Conservation (phyloP, 37 sponge, comb jelly and placozoan genomes). For the Mnemiopsis leidyi region DNA sequence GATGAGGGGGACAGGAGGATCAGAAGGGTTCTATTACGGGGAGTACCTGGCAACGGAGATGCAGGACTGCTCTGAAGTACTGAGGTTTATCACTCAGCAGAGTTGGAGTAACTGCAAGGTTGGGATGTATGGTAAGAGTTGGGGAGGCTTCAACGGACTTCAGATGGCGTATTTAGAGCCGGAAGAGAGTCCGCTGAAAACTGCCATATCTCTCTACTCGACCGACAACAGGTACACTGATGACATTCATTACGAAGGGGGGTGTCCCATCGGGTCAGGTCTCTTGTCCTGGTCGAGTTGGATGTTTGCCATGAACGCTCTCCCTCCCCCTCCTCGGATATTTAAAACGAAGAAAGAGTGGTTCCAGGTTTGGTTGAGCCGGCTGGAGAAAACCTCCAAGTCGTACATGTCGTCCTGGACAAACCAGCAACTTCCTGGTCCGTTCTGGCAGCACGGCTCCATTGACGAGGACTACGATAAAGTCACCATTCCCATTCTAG, state of each 20-base stretch:
- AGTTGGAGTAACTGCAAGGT: conserved; percentile 43
- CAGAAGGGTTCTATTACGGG: conserved; percentile 27
- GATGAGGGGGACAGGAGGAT: conserved; percentile 21
- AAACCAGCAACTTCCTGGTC: conserved; percentile 1
- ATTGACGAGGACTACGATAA: conserved; percentile 1
- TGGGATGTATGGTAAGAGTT: conserved; percentile 64
- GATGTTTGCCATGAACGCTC: background rate
- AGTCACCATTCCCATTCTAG: background rate
- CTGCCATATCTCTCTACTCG: conserved; percentile 45
- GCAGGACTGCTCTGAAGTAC: conserved; percentile 9
- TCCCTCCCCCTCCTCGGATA: conserved; percentile 7
- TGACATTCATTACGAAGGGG: conserved; percentile 45
- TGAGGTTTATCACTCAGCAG: background rate
- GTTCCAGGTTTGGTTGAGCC: background rate
- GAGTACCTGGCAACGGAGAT: conserved; percentile 17
- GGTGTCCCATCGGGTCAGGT: background rate
- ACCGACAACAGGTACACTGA: conserved; percentile 47
- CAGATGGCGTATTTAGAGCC: conserved; percentile 46
- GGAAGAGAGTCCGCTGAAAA: conserved; percentile 40
- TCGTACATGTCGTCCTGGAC: background rate
- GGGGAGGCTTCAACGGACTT: conserved; percentile 59
- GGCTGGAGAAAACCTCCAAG: background rate
- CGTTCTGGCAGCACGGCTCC: conserved; percentile 59
- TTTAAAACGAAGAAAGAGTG: background rate
- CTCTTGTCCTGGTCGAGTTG: conserved; percentile 1